phyloP scores from a whole-genome alignment of 64 coral and sea anemone species.

The Montipora efflorescens region DNA sequence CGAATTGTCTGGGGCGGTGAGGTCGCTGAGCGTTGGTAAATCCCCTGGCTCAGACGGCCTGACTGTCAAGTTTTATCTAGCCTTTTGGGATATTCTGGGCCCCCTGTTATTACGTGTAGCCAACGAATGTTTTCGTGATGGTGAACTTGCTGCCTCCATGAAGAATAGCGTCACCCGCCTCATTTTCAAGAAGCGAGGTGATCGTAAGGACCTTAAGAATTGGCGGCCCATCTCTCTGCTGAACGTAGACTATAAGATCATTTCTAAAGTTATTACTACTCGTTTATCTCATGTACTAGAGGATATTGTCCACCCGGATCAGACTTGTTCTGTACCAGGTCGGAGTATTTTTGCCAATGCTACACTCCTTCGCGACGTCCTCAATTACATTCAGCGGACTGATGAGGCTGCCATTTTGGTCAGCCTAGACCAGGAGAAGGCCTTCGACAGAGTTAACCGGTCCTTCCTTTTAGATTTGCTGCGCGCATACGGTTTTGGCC shows the following conservation, averaged over 20 bases:
- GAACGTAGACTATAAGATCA: neutral
- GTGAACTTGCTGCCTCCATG: neutral
- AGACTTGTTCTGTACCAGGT: no score
- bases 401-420: no score
- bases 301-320: no score
- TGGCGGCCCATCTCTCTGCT: constrained; percentile 43
- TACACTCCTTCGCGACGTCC: no score
- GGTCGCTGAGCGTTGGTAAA: neutral
- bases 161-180: constrained; percentile 2
- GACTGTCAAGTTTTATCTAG: constrained; percentile 37
- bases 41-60: constrained; percentile 47
- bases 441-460: neutral
- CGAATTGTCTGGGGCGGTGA: neutral
- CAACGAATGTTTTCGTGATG: neutral
- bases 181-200: neutral
- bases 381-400: no score
- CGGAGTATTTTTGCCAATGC: no score
- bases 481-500: no score
- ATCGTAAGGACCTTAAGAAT: neutral
- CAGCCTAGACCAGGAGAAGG: neutral
- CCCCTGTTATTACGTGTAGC: neutral
- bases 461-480: no score
- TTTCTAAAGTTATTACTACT: no score
- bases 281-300: no score
- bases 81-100: constrained; percentile 38